Evolutionary conservation across 2,113 vertebrate species (phyloP), one percentile per base, ranked within the genome.

Genomic region (Plectropomus leopardus): DNA sequence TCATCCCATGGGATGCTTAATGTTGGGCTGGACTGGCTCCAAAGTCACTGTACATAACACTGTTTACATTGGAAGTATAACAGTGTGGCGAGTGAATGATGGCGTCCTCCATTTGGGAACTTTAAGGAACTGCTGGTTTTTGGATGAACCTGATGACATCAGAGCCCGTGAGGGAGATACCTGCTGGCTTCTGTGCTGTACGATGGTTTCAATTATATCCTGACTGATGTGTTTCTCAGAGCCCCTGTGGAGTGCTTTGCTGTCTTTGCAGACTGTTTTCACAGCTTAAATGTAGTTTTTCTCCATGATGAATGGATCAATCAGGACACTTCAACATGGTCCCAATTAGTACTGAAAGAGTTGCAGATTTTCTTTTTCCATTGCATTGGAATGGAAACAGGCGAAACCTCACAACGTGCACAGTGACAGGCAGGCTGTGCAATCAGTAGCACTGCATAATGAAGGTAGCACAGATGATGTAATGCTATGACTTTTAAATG

Each of bases 221-320:
- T 5, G 32, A 69, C 57, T 55, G 76, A 42, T 36, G 0, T 32
- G n/a, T 30, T 48, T 63, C 34, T 77, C 36, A 2, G 64, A 53
- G 48, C 42, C 65, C 0, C 0, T 15, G 50, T 11, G 67, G 0
- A 11, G 4, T 45, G n/a, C 17, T 14, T 40, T 7, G 23, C 48
- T 36, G 57, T 67, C 30, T 51, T 32, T 59, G 44, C 67, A 51
- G 44, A 72, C 44, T 89, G 86, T 88, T 91, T 83, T 78, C 42
- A 80, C 86, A 88, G 89, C 90, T 89, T 74, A 54, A 74, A 75
- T 15, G 59, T 45, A 21, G 30, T 32, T 65, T 85, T 68, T 67
- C 32, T 7, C 32, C 48, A 11, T 44, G 40, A 88, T 73, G 75
- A 83, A 80, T 66, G 75, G 68, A 86, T 88, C 86, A 82, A 64